phyloP scores from a whole-genome alignment of 2,113 vertebrate species.

The Pipra filicauda region DNA sequence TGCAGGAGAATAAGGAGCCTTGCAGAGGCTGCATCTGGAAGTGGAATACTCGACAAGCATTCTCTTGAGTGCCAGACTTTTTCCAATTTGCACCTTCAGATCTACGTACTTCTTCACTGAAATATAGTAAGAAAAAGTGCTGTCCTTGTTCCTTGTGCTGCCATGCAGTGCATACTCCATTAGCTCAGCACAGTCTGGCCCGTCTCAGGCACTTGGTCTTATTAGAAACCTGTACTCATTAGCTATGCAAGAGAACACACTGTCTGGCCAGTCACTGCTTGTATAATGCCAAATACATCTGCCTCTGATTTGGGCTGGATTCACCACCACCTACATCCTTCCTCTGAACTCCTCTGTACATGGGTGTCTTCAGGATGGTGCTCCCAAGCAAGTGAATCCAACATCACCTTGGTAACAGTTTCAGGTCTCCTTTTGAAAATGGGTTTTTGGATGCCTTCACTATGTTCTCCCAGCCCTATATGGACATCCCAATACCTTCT shows the following conservation, averaged over 20 bases:
- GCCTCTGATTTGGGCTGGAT: neutral
- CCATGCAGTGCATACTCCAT: neutral
- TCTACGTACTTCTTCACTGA: neutral
- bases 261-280: neutral
- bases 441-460: neutral
- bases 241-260: neutral
- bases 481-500: fast-evolving
- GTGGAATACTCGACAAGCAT: neutral
- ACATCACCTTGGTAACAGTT: neutral
- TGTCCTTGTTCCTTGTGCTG: neutral
- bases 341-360: neutral
- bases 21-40: neutral
- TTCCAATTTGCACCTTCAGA: conserved; percentile 26
- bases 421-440: neutral
- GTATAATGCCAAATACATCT: neutral
- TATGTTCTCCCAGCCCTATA: neutral
- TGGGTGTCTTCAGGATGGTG: neutral
- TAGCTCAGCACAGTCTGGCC: neutral
- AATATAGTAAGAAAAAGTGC: neutral
- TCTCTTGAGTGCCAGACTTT: neutral
- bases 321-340: neutral
- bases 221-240: neutral
- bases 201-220: fast-evolving
- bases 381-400: neutral
- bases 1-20: neutral